phyloP scores from a whole-genome alignment of 2,113 vertebrate genomes.

The Donacobius atricapilla region DNA sequence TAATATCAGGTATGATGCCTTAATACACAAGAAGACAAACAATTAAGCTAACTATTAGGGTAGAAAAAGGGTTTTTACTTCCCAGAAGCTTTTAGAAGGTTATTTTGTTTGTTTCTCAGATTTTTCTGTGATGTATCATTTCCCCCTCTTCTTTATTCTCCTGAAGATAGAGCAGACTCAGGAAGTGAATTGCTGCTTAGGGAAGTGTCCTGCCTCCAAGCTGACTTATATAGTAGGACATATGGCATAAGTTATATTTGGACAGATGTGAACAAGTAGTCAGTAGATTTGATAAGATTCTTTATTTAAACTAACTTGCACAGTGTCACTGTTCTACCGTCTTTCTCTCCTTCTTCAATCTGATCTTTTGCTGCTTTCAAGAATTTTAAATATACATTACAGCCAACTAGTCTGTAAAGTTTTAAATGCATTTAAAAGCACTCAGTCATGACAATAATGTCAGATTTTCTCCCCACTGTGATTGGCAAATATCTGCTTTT shows the following conservation, averaged over 20 bases:
- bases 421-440: conserved; percentile 2
- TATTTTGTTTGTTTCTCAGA: conserved; percentile 43
- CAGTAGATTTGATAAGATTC: conserved; percentile 62
- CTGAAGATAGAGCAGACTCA: conserved; percentile 48
- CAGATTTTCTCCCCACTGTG: neutral
- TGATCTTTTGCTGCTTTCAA: conserved; percentile 44
- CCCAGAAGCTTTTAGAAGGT: neutral
- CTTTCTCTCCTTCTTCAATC: conserved; percentile 40
- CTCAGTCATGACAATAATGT: neutral
- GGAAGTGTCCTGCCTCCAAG: conserved; percentile 64
- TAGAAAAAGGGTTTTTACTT: neutral
- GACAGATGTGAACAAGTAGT: conserved; percentile 70
- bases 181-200: conserved; percentile 57
- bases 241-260: conserved; percentile 65
- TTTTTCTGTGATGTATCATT: conserved; percentile 19
- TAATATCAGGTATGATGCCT: neutral
- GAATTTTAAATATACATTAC: neutral
- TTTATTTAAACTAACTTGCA: conserved; percentile 66
- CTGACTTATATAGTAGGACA: conserved; percentile 67
- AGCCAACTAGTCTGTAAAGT: neutral
- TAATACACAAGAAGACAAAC: neutral
- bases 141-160: neutral
- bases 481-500: conserved; percentile 29
- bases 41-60: neutral
- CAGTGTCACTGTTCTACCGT: conserved; percentile 50